Evolutionary conservation across 1,140 invertebrate genomes (phyloP).

Genomic region (Caenorhabditis elegans): DNA sequence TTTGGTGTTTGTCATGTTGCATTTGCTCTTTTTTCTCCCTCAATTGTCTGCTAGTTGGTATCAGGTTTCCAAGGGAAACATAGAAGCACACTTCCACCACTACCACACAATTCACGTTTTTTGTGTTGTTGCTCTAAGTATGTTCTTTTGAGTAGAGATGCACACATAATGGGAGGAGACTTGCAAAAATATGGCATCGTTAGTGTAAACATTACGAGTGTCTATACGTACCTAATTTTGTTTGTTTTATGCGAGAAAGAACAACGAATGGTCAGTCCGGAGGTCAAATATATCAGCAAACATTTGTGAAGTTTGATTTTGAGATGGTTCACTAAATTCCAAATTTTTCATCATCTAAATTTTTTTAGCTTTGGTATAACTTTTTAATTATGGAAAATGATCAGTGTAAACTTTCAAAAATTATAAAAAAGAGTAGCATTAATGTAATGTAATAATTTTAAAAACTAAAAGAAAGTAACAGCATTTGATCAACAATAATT

Average conservation of each 20-base stretch:
- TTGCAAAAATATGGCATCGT: background rate
- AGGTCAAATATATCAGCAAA: too few relatives aligned
- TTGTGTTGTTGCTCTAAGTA: background rate
- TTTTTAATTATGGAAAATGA: too few relatives aligned
- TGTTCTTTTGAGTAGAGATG: background rate
- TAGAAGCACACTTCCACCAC: background rate
- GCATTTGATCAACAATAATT: too few relatives aligned
- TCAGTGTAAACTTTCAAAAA: too few relatives aligned
- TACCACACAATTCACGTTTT: background rate
- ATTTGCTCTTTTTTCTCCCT: background rate
- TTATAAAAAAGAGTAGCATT: too few relatives aligned
- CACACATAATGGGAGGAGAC: background rate
- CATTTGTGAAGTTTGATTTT: too few relatives aligned
- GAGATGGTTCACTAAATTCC: too few relatives aligned
- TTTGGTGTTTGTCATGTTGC: background rate
- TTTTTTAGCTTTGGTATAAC: too few relatives aligned
- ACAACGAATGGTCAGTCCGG: background rate
- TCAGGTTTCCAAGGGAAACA: constrained; percentile 2
- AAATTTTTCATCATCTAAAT: too few relatives aligned
- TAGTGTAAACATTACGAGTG: background rate
- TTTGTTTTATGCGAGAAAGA: background rate
- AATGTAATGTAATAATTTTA: too few relatives aligned
- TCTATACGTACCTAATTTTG: background rate
- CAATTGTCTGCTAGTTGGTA: background rate
- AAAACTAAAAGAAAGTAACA: too few relatives aligned